A percentile compares a stretch with the other conserved stretches of the same genome.
Evolutionary conservation across 2,888 invertebrate species (phyloP).

Genomic region (Oligia strigilis): DNA sequence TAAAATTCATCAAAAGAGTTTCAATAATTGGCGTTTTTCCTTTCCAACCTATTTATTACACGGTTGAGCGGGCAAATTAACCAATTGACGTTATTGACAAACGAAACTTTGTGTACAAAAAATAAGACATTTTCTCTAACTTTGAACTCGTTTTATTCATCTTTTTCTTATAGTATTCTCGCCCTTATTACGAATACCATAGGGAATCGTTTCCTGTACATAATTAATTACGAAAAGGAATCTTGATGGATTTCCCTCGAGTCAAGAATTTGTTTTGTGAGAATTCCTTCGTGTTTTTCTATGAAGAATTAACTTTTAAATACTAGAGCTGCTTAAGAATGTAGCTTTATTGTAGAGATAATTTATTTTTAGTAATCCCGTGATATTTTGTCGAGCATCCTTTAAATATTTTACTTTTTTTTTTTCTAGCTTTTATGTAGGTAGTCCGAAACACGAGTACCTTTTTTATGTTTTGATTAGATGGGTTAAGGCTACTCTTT

Average conservation of each 20-base stretch:
- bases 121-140: constrained; percentile 58
- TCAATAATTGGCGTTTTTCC: constrained; percentile 56
- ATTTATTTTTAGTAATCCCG: neutral
- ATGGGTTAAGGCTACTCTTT: too few species aligned
- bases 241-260: constrained; percentile 69
- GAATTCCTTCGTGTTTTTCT: constrained; percentile 50
- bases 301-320: constrained; percentile 46
- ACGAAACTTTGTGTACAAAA: constrained; percentile 63
- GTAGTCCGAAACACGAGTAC: neutral
- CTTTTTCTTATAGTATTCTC: constrained; percentile 48
- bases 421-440: neutral
- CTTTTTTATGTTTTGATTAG: neutral
- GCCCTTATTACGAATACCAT: constrained; percentile 36
- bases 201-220: constrained; percentile 61
- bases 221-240: constrained; percentile 62
- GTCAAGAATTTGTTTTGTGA: constrained; percentile 61
- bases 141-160: constrained; percentile 33
- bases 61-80: constrained; percentile 59
- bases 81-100: constrained; percentile 62
- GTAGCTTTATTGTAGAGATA: neutral
- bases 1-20: constrained; percentile 41
- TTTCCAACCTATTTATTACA: constrained; percentile 49
- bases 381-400: neutral
- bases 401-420: neutral
- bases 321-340: neutral